phyloP scores from a whole-genome alignment of 2,888 invertebrate species.

The Melikaiella ostensackeni region DNA sequence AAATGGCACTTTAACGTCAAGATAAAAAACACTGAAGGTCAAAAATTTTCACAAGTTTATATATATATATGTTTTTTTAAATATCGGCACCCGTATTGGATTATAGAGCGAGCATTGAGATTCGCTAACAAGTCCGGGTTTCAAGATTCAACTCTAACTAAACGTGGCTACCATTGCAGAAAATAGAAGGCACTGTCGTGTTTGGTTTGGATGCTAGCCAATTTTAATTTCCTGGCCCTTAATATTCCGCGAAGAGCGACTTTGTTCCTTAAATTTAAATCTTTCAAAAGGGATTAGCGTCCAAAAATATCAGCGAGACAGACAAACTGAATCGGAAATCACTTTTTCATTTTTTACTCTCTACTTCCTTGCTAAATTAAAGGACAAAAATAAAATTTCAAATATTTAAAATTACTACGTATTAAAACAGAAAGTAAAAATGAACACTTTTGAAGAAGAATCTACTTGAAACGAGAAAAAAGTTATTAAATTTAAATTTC shows the following conservation, averaged over 20 bases:
- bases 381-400: no score
- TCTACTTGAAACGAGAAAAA: no score
- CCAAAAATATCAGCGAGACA: slow-evolving; percentile 3
- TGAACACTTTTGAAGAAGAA: no score
- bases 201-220: slow-evolving; percentile 68
- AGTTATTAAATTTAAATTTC: no score
- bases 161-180: slow-evolving; percentile 60
- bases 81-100: slow-evolving; percentile 27
- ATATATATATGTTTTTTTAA: neutral
- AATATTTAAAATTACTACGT: no score
- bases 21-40: neutral
- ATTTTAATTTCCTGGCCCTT: slow-evolving; percentile 58
- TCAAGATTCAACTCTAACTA: slow-evolving; percentile 49
- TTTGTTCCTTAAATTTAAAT: slow-evolving; percentile 35
- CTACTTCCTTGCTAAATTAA: no score
- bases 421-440: no score
- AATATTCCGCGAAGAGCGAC: slow-evolving; percentile 48
- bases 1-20: neutral
- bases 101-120: slow-evolving; percentile 41
- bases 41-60: neutral
- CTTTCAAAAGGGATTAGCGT: neutral
- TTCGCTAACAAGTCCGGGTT: slow-evolving; percentile 43
- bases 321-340: neutral
- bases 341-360: neutral
- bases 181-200: slow-evolving; percentile 67